Percentiles rank a stretch among this genome's conserved stretches.
These are phyloP conservation scores for Cephus nigrinus DNA, from an alignment of 2,888 invertebrate species.

Conservation along the genomic window DNA sequence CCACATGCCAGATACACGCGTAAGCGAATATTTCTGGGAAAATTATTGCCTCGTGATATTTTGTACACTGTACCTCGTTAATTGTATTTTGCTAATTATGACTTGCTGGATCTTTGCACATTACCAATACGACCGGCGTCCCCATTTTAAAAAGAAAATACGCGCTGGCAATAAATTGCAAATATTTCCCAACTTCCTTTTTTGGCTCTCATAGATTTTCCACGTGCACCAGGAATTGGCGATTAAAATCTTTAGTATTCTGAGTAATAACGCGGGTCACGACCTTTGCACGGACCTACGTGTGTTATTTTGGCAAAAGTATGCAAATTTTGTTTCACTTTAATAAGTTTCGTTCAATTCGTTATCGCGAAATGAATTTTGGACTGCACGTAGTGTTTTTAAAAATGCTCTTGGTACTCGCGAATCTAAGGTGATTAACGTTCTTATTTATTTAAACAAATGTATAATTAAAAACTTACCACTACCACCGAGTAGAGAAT, in stretches of 20 bases:
- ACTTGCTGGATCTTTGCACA: background rate
- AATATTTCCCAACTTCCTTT: background rate
- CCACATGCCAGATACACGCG: background rate
- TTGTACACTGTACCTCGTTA: background rate
- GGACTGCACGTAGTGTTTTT: too few relatives aligned
- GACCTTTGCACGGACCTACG: background rate
- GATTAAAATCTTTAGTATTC: background rate
- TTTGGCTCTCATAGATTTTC: background rate
- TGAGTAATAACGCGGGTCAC: background rate
- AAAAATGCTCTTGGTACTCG: background rate
- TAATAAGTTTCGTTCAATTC: too few relatives aligned
- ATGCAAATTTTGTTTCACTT: too few relatives aligned
- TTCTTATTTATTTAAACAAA: slow-evolving; percentile 8
- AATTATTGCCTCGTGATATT: background rate
- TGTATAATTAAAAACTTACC: slow-evolving; percentile 74
- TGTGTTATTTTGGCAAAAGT: background rate
- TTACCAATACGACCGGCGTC: background rate
- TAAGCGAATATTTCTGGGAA: background rate
- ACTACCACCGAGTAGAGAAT: slow-evolving; percentile 96
- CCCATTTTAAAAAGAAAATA: background rate
- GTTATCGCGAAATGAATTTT: too few relatives aligned
- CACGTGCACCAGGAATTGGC: background rate
- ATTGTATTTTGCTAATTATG: background rate
- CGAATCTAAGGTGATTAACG: background rate
- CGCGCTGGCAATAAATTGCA: too few relatives aligned